Base-by-base conservation (phyloP, 2,797 vertebrate species). In the Cyprinella venusta region DNA sequence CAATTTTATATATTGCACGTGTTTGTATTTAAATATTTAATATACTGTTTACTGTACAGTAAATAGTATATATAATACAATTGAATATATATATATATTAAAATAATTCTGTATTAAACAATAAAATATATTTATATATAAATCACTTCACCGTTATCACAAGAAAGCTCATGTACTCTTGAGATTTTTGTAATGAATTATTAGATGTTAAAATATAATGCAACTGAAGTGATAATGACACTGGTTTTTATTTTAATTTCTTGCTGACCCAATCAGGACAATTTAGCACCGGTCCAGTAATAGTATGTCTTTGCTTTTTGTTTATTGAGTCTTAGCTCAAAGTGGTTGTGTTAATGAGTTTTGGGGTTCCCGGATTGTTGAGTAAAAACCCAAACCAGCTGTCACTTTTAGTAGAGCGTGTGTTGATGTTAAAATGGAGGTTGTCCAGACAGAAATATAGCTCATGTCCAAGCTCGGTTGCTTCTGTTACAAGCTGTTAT, bases 361-460 rank as follows among this genome's bases (percentile, higher is more conserved):
- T 65, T 18, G 2, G n/a, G 65, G 50, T 84, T 52, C 64, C 59
- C 61, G n/a, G 76, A 69, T 75, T 81, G 64, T 48, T 64, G 19
- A 26, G 79, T 87, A 80, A 90, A 90, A 88, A 84, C 71, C 54
- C n/a, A 54, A 84, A 81, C 54, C 87, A 90, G 88, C 76, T 90
- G 90, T 80, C 21, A 15, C 42, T 88, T 48, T 85, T 80, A 67
- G 33, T 63, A 77, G 50, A 81, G 30, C 4, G 4, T 13, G 79
- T 84, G 80, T 52, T 42, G 8, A 59, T 30, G 48, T 48, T 85
- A 71, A 74, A 84, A 83, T 67, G 16, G 56, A 79, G 30, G 13
- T 36, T 42, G 42, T 81, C 68, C n/a, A 15, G 68, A 30, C 67
- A 30, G 24, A 7, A 59, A 21, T 68, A 59, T n/a, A 61, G 52